Conservation (phyloP, 2,113 vertebrate species). For the Emydura subglobosa region DNA sequence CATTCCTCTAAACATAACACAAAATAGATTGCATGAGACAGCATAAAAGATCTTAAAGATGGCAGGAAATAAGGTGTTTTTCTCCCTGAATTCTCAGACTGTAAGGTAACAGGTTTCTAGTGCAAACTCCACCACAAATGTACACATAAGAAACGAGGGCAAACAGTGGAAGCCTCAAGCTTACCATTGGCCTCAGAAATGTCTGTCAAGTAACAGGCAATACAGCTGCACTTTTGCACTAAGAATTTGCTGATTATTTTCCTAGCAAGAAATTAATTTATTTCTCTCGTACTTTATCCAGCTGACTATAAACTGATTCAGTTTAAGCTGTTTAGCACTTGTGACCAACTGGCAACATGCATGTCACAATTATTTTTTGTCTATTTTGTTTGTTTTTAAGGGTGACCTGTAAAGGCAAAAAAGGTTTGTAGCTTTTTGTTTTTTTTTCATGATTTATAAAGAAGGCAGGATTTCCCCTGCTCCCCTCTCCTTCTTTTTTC, state of each 20-base stretch:
- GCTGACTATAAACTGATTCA: slow-evolving; percentile 30
- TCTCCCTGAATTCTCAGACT: slow-evolving; percentile 54
- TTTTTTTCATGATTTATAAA: background rate
- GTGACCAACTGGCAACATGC: background rate
- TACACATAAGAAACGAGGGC: background rate
- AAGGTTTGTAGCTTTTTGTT: background rate
- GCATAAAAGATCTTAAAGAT: slow-evolving; percentile 44
- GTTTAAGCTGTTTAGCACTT: slow-evolving; percentile 41
- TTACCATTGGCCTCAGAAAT: slow-evolving; percentile 12
- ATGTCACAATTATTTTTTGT: background rate
- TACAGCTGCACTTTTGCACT: background rate
- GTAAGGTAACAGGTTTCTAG: slow-evolving; percentile 48
- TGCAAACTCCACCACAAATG: slow-evolving; percentile 30
- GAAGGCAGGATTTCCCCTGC: background rate
- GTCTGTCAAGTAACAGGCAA: slow-evolving; percentile 5
- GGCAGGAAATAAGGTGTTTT: slow-evolving; percentile 39
- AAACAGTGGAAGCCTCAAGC: slow-evolving; percentile 36
- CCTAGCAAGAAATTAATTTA: slow-evolving; percentile 7
- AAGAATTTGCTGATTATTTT: slow-evolving; percentile 28
- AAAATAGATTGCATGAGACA: slow-evolving; percentile 51
- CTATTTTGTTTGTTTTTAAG: slow-evolving; percentile 17
- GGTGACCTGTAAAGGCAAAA: background rate
- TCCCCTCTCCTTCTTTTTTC: background rate
- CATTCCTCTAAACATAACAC: slow-evolving; percentile 59
- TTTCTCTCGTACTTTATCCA: background rate